Percentiles rank a stretch among this genome's conserved stretches.
phyloP scores from a whole-genome alignment of 92 coral and sea anemone species.

The Epizoanthus fatuus region DNA sequence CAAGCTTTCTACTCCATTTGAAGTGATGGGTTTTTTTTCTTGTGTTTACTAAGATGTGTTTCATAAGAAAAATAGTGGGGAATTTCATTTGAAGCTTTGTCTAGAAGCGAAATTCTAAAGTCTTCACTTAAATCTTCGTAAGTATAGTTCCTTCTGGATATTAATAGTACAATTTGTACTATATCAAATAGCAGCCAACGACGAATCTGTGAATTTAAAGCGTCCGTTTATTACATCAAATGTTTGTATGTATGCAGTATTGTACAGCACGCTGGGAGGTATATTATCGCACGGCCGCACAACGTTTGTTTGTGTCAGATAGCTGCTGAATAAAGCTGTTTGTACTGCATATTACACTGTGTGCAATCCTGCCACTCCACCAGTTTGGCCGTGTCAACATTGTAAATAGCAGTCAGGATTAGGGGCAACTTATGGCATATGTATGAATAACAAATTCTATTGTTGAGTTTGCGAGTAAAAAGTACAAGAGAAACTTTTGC shows the following conservation, averaged over 20 bases:
- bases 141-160: no score
- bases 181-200: background rate
- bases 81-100: background rate
- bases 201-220: background rate
- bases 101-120: background rate
- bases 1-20: background rate
- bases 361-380: background rate
- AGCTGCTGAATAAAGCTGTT: background rate
- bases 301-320: conserved; percentile 23
- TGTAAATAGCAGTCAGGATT: background rate
- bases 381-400: background rate
- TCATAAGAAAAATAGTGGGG: conserved; percentile 2
- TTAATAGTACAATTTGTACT: no score
- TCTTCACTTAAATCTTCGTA: no score
- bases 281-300: background rate
- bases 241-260: conserved; percentile 1
- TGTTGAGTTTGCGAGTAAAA: no score
- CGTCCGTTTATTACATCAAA: background rate
- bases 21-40: background rate
- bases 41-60: conserved; percentile 8
- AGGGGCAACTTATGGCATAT: background rate
- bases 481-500: no score
- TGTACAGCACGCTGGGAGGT: conserved; percentile 36
- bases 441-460: background rate
- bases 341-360: conserved; percentile 21